Evolutionary conservation across 2,113 vertebrate species (phyloP).

Genomic region (Syngnathoides biaculeatus): DNA sequence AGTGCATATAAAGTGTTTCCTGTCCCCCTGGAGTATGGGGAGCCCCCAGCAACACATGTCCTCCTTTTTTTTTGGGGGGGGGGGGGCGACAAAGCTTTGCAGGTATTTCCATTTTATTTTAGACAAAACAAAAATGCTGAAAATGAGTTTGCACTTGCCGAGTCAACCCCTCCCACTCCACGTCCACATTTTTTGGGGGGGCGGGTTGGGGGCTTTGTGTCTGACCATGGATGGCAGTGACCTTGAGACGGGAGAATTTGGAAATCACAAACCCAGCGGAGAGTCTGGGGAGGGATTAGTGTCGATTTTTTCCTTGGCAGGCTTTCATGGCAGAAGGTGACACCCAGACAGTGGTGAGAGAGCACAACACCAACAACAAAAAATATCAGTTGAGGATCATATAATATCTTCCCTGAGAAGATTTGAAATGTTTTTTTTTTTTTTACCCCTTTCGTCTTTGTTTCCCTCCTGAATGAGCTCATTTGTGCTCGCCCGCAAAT

Average conservation of each 20-base stretch:
- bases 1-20: slow-evolving; percentile 21
- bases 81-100: too few relatives aligned
- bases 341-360: slow-evolving; percentile 76
- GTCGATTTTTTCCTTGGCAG: slow-evolving; percentile 23
- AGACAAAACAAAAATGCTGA: neutral
- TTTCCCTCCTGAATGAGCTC: neutral
- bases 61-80: slow-evolving; percentile 1
- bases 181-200: neutral
- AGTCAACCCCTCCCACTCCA: neutral
- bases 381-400: slow-evolving; percentile 5
- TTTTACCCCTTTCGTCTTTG: too few relatives aligned
- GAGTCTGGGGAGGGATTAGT: slow-evolving; percentile 51
- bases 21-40: slow-evolving; percentile 1
- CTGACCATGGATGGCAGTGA: slow-evolving; percentile 26
- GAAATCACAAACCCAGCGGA: slow-evolving; percentile 45
- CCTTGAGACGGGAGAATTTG: slow-evolving; percentile 54
- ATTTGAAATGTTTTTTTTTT: neutral
- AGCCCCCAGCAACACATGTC: slow-evolving; percentile 9
- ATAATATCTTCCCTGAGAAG: neutral
- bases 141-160: neutral
- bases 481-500: slow-evolving; percentile 3
- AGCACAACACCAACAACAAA: slow-evolving; percentile 19
- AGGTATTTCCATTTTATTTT: too few relatives aligned
- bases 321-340: slow-evolving; percentile 80
- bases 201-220: too few relatives aligned